Percentiles rank a stretch among this genome's conserved stretches.
Conservation (phyloP, 2,797 vertebrate species). For the Onychomys leucogaster region DNA sequence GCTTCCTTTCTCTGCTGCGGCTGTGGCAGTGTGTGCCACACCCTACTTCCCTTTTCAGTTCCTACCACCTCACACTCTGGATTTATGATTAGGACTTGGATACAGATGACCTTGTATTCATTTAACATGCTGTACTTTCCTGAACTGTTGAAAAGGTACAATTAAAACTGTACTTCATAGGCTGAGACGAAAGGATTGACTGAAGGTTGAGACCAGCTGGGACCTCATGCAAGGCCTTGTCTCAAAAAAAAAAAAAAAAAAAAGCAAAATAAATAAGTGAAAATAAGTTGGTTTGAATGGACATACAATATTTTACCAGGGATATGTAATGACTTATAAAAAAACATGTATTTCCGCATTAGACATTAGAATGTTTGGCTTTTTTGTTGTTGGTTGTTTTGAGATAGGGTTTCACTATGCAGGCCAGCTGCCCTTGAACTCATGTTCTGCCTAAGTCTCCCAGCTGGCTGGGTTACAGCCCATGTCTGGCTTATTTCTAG, state of each 20-base stretch:
- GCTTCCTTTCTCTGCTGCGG: not conserved
- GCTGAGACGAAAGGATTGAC: not conserved
- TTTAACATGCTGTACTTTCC: conserved; percentile 23
- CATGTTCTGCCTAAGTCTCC: not conserved
- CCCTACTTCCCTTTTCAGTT: not conserved
- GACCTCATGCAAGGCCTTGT: not conserved
- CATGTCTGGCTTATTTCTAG: not conserved
- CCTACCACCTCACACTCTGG: not conserved
- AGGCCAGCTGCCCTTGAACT: not conserved
- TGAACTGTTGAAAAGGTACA: conserved; percentile 27
- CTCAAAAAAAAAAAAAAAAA: not conserved
- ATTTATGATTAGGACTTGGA: conserved; percentile 38
- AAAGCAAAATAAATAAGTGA: not conserved
- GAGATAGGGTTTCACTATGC: not conserved
- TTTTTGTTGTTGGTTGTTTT: not conserved
- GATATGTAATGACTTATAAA: conserved; percentile 31
- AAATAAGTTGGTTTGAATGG: not conserved
- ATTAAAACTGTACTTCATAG: conserved; percentile 16
- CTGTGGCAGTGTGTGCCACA: not conserved
- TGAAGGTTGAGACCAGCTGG: not conserved
- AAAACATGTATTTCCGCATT: not conserved
- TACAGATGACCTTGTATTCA: conserved; percentile 32
- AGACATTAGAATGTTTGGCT: conserved; percentile 13
- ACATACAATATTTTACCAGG: not conserved
- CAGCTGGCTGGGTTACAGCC: not conserved